These are phyloP conservation scores for Penaeus vannamei DNA, from an alignment of 1,140 invertebrate genomes.

Conservation along the genomic window DNA sequence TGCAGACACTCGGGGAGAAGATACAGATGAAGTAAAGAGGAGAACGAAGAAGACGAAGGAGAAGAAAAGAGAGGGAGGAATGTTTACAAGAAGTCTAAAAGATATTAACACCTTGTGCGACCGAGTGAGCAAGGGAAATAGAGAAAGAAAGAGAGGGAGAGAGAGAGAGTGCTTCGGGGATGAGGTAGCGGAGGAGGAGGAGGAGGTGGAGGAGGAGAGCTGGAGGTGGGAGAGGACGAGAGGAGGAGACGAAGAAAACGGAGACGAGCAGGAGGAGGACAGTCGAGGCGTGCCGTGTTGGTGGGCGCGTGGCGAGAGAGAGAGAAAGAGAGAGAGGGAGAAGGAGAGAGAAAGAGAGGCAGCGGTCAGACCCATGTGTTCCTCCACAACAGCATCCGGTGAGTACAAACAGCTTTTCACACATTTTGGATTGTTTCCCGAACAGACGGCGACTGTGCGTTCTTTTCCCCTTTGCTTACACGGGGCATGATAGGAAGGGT, in stretches of 20 bases:
- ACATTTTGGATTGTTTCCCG: no score
- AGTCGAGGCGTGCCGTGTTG: not conserved
- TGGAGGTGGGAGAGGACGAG: not conserved
- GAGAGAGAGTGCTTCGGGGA: not conserved
- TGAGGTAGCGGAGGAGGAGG: not conserved
- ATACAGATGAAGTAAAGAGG: not conserved
- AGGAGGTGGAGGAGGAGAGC: not conserved
- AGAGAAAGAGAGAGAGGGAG: constrained; percentile 22
- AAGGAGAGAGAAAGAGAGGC: constrained; percentile 23
- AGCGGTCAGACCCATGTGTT: not conserved
- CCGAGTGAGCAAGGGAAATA: not conserved
- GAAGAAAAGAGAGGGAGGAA: constrained; percentile 1
- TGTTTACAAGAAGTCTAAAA: not conserved
- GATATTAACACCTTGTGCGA: no score
- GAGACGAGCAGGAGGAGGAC: not conserved
- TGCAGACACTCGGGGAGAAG: no score
- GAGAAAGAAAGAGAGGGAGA: constrained; percentile 19
- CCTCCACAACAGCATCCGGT: not conserved
- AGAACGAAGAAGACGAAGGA: not conserved
- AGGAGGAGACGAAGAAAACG: not conserved
- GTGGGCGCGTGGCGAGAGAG: not conserved
- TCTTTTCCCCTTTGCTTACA: no score
- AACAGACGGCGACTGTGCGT: no score
- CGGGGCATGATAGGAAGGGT: no score
- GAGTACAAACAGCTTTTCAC: no score